phyloP scores from a whole-genome alignment of 2,888 invertebrate species.

The Liodrosophila aerea region DNA sequence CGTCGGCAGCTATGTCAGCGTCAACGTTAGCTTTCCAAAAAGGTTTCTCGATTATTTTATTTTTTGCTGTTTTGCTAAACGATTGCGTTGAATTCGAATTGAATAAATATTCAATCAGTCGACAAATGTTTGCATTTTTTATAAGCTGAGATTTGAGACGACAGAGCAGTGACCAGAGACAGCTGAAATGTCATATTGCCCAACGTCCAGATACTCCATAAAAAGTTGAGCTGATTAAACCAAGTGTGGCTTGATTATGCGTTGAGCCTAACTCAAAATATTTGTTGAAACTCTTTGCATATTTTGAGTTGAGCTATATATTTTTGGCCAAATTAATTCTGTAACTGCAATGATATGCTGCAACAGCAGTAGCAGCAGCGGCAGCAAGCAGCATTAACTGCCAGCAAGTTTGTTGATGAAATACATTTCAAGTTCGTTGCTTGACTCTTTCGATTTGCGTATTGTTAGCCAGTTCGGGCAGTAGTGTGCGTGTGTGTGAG shows the following conservation, averaged over 20 bases:
- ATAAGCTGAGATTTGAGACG: constrained; percentile 18
- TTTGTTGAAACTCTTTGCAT: constrained; percentile 36
- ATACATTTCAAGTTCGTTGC: constrained; percentile 74
- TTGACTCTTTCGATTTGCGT: constrained; percentile 71
- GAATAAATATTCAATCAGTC: constrained; percentile 40
- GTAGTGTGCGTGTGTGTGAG: constrained; percentile 9
- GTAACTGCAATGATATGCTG: constrained; percentile 37
- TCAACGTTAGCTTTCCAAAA: constrained; percentile 36
- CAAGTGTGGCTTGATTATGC: constrained; percentile 50
- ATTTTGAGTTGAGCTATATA: constrained; percentile 27
- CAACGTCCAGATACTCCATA: constrained; percentile 24
- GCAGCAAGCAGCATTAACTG: constrained; percentile 14
- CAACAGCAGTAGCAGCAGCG: constrained; percentile 40
- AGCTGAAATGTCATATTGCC: constrained; percentile 27
- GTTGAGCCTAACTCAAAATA: constrained; percentile 43
- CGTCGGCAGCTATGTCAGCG: constrained; percentile 5
- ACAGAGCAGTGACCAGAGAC: too few species aligned
- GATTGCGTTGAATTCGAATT: constrained; percentile 50
- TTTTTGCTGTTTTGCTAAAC: constrained; percentile 52
- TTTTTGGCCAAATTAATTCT: too few species aligned
- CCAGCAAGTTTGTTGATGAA: constrained; percentile 51
- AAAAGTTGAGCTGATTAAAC: constrained; percentile 29
- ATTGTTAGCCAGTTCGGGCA: constrained; percentile 20
- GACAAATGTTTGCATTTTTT: constrained; percentile 59
- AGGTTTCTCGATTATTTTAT: constrained; percentile 13